phyloP scores from a whole-genome alignment of 2,113 vertebrate species.

The Tetraodon nigroviridis region DNA sequence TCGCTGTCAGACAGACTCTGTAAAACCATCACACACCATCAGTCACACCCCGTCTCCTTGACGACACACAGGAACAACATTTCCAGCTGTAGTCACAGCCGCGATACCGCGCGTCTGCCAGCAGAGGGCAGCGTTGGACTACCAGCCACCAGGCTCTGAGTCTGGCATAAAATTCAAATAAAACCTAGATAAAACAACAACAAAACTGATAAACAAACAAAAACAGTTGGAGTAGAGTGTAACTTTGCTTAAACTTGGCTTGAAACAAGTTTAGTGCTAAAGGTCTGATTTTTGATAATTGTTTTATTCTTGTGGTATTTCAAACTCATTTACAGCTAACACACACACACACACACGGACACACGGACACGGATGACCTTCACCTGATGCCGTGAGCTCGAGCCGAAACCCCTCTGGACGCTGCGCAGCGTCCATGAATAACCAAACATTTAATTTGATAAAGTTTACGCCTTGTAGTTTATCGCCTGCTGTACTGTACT shows the following conservation, averaged over 20 bases:
- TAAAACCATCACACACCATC: slow-evolving; percentile 40
- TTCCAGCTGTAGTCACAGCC: not conserved
- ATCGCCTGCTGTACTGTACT: not conserved
- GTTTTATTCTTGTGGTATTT: no score
- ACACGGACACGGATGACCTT: not conserved
- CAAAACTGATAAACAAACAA: not conserved
- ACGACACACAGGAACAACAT: no score
- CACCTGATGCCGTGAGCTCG: not conserved
- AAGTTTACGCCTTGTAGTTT: slow-evolving; percentile 1
- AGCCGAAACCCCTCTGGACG: not conserved
- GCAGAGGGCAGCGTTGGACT: slow-evolving; percentile 61
- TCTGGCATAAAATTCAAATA: not conserved
- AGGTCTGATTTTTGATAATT: not conserved
- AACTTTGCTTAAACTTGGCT: not conserved
- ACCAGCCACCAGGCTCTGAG: not conserved
- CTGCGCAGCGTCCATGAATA: slow-evolving; percentile 1
- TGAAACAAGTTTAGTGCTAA: not conserved
- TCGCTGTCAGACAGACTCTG: slow-evolving; percentile 75
- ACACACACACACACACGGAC: not conserved
- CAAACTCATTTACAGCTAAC: no score
- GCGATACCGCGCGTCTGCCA: slow-evolving; percentile 20
- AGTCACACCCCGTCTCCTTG: not conserved
- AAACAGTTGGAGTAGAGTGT: not conserved
- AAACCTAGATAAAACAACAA: slow-evolving; percentile 1
- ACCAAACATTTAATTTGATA: slow-evolving; percentile 5